These are phyloP conservation scores for Lithophane socia DNA, from an alignment of 2,888 invertebrate species.

Conservation along the genomic window DNA sequence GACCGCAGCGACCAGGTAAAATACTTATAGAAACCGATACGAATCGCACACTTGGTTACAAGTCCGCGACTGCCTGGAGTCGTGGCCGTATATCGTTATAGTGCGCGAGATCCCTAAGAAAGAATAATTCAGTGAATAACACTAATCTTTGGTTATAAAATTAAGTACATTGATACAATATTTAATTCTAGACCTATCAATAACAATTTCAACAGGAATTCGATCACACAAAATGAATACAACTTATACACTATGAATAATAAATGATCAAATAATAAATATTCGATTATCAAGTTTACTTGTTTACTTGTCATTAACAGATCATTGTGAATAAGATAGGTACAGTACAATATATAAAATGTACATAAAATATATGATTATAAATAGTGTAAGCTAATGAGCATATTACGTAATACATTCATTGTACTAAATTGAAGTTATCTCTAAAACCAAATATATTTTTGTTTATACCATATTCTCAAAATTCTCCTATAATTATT, in stretches of 20 bases:
- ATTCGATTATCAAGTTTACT: constrained; percentile 33
- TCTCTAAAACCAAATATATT: constrained; percentile 52
- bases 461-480: constrained; percentile 37
- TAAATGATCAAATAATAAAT: constrained; percentile 36
- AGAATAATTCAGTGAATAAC: constrained; percentile 29
- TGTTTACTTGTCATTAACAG: constrained; percentile 24
- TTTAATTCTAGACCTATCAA: constrained; percentile 41
- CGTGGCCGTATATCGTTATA: too few species aligned
- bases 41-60: too few species aligned
- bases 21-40: too few species aligned
- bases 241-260: constrained; percentile 57
- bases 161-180: constrained; percentile 45
- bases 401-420: constrained; percentile 63
- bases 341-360: constrained; percentile 55
- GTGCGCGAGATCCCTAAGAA: neutral
- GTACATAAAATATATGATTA: constrained; percentile 57
- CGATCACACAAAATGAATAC: constrained; percentile 56
- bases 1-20: too few species aligned
- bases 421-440: constrained; percentile 47
- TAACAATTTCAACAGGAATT: constrained; percentile 39
- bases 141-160: constrained; percentile 53
- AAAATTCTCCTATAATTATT: constrained; percentile 39
- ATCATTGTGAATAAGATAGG: constrained; percentile 31
- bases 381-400: constrained; percentile 64
- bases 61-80: too few species aligned